Evolutionary conservation across 2,888 invertebrate species (phyloP).

Genomic region (Agonopterix subpropinquella): DNA sequence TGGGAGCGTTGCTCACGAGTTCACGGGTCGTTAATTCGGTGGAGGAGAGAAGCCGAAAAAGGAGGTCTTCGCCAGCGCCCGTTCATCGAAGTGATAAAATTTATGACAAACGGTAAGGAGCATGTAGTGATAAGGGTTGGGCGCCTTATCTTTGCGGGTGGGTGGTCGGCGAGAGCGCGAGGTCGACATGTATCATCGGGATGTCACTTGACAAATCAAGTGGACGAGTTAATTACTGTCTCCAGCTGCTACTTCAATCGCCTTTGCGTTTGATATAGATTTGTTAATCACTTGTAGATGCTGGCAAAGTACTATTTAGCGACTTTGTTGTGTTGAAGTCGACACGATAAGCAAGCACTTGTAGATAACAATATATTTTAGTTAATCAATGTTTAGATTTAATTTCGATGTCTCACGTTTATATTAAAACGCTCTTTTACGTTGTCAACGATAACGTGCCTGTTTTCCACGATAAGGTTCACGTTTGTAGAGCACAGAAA

Average conservation of each 20-base stretch:
- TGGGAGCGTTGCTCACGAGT: conserved; percentile 53
- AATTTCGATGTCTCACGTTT: no score
- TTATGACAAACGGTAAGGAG: conserved; percentile 73
- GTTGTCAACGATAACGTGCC: no score
- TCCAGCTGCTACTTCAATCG: no score
- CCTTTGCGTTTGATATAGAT: background rate
- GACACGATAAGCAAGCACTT: no score
- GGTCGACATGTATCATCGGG: conserved; percentile 24
- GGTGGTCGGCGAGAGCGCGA: conserved; percentile 18
- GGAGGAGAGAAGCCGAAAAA: conserved; percentile 50
- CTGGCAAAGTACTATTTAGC: no score
- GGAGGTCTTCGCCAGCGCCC: conserved; percentile 53
- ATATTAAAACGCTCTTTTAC: no score
- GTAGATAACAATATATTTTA: background rate
- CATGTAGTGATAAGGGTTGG: conserved; percentile 63
- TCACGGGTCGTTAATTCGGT: conserved; percentile 66
- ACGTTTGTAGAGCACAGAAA: no score
- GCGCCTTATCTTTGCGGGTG: conserved; percentile 48
- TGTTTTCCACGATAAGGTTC: no score
- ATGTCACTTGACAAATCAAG: conserved; percentile 23
- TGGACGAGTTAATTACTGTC: conserved; percentile 31
- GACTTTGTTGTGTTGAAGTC: no score
- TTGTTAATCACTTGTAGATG: background rate
- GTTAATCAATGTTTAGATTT: no score
- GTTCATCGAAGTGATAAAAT: conserved; percentile 69